phyloP scores from a whole-genome alignment of 1,140 invertebrate species.

The Thrips palmi region DNA sequence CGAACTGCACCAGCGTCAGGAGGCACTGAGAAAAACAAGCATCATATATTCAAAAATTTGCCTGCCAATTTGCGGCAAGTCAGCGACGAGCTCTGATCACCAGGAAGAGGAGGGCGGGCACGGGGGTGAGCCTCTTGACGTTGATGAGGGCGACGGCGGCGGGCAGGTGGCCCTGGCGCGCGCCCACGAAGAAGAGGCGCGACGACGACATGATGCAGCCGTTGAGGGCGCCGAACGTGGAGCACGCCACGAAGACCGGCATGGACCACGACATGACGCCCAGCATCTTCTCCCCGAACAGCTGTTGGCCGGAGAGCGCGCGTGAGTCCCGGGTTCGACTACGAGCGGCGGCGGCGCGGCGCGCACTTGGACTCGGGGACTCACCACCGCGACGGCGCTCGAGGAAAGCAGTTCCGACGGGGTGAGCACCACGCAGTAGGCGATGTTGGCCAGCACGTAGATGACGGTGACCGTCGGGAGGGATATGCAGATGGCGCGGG shows the following conservation, averaged over 20 bases:
- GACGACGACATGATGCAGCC: constrained; percentile 78
- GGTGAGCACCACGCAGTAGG: constrained; percentile 75
- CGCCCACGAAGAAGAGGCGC: constrained; percentile 79
- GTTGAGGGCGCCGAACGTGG: constrained; percentile 72
- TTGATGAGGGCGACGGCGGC: constrained; percentile 75
- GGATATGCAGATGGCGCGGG: constrained; percentile 77
- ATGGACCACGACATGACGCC: constrained; percentile 67
- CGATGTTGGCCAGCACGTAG: constrained; percentile 76
- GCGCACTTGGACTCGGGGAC: too few relatives aligned
- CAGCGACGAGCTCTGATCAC: too few relatives aligned
- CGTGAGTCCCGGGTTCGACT: too few relatives aligned
- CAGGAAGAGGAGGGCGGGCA: constrained; percentile 78
- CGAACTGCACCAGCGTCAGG: constrained; percentile 63
- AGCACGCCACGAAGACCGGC: constrained; percentile 72
- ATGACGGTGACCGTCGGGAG: constrained; percentile 77
- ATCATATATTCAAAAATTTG: too few relatives aligned
- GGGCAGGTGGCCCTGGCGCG: constrained; percentile 76
- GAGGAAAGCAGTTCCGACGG: constrained; percentile 61
- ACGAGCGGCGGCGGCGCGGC: too few relatives aligned
- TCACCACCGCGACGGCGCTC: constrained; percentile 75
- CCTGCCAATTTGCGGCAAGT: too few relatives aligned
- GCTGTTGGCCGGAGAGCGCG: too few relatives aligned
- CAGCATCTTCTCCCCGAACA: constrained; percentile 66
- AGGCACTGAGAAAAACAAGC: constrained; percentile 41
- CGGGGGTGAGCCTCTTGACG: constrained; percentile 66